A percentile compares a stretch with the other conserved stretches of the same genome.
Conservation (phyloP, 2,113 vertebrate genomes). For the Chloebia gouldiae region DNA sequence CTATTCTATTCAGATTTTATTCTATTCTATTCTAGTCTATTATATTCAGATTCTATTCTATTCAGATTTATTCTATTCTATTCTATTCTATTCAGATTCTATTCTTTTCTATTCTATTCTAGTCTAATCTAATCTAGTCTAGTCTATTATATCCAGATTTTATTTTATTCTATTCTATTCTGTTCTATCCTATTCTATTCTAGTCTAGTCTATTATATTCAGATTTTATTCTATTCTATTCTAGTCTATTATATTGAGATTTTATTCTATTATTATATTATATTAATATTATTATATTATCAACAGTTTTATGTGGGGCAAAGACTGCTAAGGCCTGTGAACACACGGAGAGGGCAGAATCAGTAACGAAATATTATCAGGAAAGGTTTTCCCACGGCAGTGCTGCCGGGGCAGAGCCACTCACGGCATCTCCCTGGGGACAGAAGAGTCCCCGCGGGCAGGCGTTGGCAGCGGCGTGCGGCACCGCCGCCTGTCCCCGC, state of each 20-base stretch:
- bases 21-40: background rate
- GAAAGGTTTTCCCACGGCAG: background rate
- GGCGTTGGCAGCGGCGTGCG: constrained; percentile 74
- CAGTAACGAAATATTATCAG: background rate
- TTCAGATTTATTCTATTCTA: background rate
- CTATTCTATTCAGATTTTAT: too few species aligned
- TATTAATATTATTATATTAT: background rate
- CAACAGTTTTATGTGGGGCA: rapidly evolving
- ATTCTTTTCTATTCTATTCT: too few species aligned
- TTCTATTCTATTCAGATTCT: too few species aligned
- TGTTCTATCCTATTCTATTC: too few species aligned
- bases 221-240: background rate
- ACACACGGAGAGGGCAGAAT: background rate
- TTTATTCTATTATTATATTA: background rate
- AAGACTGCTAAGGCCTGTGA: background rate
- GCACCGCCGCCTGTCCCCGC: constrained; percentile 76
- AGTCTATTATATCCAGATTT: background rate
- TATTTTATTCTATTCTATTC: too few species aligned
- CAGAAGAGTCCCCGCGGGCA: constrained; percentile 88
- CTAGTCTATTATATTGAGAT: background rate
- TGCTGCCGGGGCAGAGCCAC: background rate
- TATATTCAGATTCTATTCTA: too few species aligned
- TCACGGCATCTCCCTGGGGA: constrained; percentile 78
- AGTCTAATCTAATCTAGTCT: too few species aligned
- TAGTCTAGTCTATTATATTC: background rate